Conservation (phyloP, 2,113 vertebrate species). For the Sapajus apella region DNA sequence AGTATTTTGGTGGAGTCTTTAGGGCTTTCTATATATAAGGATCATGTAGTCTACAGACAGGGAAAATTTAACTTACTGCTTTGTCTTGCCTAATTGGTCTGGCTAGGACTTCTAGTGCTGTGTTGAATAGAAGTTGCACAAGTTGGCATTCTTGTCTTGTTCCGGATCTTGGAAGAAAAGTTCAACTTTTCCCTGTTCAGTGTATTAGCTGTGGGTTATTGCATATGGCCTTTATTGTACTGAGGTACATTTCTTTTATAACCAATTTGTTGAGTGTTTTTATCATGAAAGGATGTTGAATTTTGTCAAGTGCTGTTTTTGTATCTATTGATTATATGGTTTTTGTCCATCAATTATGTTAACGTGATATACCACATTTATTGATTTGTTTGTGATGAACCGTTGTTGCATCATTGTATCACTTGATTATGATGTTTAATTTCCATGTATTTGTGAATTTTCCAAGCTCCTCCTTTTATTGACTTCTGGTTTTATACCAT, state of each 20-base stretch:
- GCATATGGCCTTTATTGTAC: not conserved
- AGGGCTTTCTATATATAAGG: not conserved
- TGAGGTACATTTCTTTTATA: not conserved
- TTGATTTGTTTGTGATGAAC: not conserved
- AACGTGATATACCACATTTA: not conserved
- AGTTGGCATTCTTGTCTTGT: not conserved
- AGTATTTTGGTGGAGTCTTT: not conserved
- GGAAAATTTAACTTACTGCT: not conserved
- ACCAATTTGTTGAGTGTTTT: not conserved
- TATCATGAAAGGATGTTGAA: not conserved
- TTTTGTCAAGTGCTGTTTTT: not conserved
- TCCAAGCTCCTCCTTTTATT: not conserved
- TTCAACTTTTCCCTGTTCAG: not conserved
- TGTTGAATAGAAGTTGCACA: not conserved
- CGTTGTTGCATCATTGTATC: not conserved
- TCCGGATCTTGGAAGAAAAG: not conserved
- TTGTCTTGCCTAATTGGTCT: not conserved
- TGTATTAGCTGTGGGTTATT: not conserved
- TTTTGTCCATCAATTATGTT: not conserved
- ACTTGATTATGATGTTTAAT: not conserved
- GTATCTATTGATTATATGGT: not conserved
- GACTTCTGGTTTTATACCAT: not conserved
- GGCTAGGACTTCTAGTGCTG: not conserved
- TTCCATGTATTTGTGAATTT: not conserved
- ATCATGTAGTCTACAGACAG: not conserved